These are phyloP conservation scores for Mythimna impura DNA, from an alignment of 2,888 invertebrate species.

Conservation along the genomic window DNA sequence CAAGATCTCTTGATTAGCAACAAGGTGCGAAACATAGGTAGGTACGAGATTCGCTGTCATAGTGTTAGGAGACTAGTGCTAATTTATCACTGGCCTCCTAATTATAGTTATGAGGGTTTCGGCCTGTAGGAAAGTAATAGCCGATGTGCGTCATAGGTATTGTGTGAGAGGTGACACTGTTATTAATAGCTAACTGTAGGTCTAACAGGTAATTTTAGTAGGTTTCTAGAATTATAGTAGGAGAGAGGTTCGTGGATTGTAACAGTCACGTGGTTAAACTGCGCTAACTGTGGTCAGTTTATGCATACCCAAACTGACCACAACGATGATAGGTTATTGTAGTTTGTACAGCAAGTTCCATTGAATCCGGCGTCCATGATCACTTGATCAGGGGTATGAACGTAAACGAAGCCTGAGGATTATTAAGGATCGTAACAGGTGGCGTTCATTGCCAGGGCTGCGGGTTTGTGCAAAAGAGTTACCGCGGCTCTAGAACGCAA, in stretches of 20 bases:
- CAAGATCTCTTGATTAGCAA: constrained; percentile 49
- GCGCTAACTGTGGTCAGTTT: background rate
- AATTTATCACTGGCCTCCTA: constrained; percentile 55
- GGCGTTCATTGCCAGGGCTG: too few relatives aligned
- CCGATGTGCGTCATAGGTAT: constrained; percentile 52
- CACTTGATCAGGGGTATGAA: background rate
- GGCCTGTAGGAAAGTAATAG: constrained; percentile 36
- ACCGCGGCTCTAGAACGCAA: too few relatives aligned
- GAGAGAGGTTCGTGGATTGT: background rate
- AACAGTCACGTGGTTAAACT: background rate
- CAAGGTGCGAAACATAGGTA: constrained; percentile 36
- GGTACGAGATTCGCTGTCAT: constrained; percentile 35
- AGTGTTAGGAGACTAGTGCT: constrained; percentile 51
- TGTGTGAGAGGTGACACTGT: constrained; percentile 41
- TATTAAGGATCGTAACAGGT: background rate
- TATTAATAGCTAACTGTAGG: constrained; percentile 41
- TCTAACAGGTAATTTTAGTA: constrained; percentile 28
- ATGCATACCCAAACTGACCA: background rate
- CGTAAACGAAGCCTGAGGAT: background rate
- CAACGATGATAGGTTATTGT: background rate
- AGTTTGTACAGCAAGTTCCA: background rate
- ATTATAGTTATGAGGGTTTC: constrained; percentile 51
- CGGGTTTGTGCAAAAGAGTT: too few relatives aligned
- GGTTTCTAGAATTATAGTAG: constrained; percentile 16
- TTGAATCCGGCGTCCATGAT: background rate